Evolutionary conservation across 2,113 vertebrate species (phyloP), one percentile per base, ranked within the genome.

Genomic region (Pandion haliaetus): DNA sequence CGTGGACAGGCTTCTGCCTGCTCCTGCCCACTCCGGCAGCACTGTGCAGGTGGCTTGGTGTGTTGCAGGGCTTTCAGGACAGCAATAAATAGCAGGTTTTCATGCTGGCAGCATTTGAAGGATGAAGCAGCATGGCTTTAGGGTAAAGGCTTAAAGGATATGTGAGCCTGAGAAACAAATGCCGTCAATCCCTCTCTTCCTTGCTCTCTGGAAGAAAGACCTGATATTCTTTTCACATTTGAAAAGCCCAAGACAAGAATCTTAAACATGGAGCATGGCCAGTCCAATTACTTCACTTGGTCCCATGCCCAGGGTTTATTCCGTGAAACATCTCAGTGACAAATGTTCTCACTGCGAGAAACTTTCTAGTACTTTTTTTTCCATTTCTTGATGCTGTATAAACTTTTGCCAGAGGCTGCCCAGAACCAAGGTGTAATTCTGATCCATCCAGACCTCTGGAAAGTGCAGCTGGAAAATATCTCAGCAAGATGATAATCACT

Each of bases 201-300:
- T 72, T 25, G 52, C n/a, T 24, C 29, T 87, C 87, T 96, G 82
- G 74, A 96, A 93, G 88, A 66, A 73, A 81, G 55, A 88, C 26
- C 40, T 86, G 62, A 67, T 87, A 92, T 66, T 78, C 77, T 93
- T 93, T 96, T 91, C 80, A 61, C 86, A 36, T 54, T 82, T 80
- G 80, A 67, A 93, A 91, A 67, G 82, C 90, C 87, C 87, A 55
- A 67, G 88, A 86, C 82, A 95, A 92, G 87, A 72, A 89, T 93
- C 94, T 96, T 95, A 96, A 96, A 88, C 77, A 71, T 97, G 96
- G 97, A 94, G 52, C 70, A 4, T 6, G 44, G 86, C 93, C 96
- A 97, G 94, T 94, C 52, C 72, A 97, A 87, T 98, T 98, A 96
- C 93, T 97, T 97, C 95, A 82, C 76, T 97, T 98, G 97, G 96